Evolutionary conservation across 2,113 vertebrate species (phyloP).

Genomic region (Pedetes capensis): DNA sequence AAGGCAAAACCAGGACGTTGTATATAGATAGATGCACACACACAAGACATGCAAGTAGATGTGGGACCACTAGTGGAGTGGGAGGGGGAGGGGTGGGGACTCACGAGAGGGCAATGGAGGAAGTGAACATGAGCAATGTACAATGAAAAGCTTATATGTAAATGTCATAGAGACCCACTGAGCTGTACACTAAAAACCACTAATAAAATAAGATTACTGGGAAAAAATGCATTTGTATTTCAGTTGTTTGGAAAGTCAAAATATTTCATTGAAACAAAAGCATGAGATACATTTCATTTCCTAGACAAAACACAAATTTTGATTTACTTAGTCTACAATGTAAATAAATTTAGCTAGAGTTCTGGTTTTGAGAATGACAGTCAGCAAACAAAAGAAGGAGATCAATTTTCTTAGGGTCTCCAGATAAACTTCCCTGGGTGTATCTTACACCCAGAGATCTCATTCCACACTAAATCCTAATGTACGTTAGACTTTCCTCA

Average conservation of each 20-base stretch:
- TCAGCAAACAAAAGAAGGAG: neutral
- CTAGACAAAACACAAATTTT: neutral
- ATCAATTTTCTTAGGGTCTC: neutral
- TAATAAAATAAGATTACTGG: too few species aligned
- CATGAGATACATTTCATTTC: neutral
- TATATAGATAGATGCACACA: too few species aligned
- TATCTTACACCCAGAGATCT: neutral
- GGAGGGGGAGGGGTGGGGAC: too few species aligned
- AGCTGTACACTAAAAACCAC: too few species aligned
- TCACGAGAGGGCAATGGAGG: too few species aligned
- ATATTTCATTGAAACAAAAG: neutral
- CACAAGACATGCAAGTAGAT: too few species aligned
- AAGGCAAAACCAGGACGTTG: too few species aligned
- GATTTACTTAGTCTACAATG: neutral
- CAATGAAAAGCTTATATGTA: too few species aligned
- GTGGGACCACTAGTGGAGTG: too few species aligned
- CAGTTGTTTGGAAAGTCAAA: conserved; percentile 19
- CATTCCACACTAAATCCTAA: neutral
- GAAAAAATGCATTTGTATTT: conserved; percentile 20
- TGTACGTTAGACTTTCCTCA: neutral
- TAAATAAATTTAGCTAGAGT: neutral
- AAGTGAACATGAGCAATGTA: too few species aligned
- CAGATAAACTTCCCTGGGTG: neutral
- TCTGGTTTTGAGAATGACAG: neutral
- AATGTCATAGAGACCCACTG: too few species aligned